These are phyloP conservation scores for Sebastolobus alascanus DNA, from an alignment of 2,797 vertebrate species.

Conservation along the genomic window DNA sequence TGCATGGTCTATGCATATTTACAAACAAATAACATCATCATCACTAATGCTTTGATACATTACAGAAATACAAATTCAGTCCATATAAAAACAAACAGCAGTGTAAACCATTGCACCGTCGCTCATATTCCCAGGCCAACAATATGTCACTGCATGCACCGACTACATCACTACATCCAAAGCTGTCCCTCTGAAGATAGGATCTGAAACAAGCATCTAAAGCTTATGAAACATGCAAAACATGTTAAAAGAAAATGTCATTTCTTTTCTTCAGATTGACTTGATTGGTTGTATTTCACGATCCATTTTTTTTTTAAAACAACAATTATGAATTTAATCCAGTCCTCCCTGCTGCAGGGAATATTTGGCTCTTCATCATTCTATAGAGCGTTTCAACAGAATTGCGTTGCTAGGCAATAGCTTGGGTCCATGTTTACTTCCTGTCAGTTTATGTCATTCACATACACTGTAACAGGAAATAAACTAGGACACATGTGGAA, in stretches of 20 bases:
- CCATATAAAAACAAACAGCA: conserved; percentile 62
- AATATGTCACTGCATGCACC: conserved; percentile 57
- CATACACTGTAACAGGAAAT: no score
- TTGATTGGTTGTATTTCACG: conserved; percentile 43
- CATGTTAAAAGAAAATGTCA: conserved; percentile 27
- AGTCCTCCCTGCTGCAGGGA: conserved; percentile 59
- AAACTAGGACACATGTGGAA: no score
- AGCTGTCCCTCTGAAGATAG: conserved; percentile 1
- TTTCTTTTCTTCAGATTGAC: conserved; percentile 5
- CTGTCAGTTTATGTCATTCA: no score
- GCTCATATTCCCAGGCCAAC: conserved; percentile 58
- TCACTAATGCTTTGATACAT: conserved; percentile 35
- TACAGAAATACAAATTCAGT: conserved; percentile 54
- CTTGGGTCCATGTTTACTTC: no score
- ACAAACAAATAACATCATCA: conserved; percentile 62
- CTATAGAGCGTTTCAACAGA: no score
- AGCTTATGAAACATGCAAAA: conserved; percentile 53
- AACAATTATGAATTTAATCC: not conserved
- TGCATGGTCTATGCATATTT: conserved; percentile 45
- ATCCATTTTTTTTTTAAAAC: not conserved
- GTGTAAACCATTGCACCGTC: conserved; percentile 72
- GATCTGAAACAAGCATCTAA: conserved; percentile 18
- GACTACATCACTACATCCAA: conserved; percentile 55
- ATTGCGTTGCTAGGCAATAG: no score
- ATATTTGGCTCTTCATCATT: conserved; percentile 3